Base-by-base conservation (phyloP, 2,888 invertebrate genomes). In the Argyresthia albistria region DNA sequence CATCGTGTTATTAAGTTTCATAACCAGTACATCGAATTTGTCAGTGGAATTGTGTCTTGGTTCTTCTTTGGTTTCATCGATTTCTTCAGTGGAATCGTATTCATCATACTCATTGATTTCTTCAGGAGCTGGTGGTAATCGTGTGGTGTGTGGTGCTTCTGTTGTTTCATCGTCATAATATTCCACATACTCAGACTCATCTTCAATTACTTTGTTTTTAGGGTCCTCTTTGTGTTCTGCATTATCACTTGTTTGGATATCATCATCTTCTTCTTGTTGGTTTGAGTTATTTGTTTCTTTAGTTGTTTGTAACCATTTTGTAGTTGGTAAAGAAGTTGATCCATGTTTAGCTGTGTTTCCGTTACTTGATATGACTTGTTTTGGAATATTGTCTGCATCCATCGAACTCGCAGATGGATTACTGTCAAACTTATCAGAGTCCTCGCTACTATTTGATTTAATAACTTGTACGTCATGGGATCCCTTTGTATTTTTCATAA, bases 391-490 rank as follows among this genome's bases (percentile, higher is more conserved):
- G 57, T 78, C 80, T 55, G 72, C 61, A 60, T 78, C 80, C 76
- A 83, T 78, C 43, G 71, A 84, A 63, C 78, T 81, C 37, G 80
- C 83, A 58, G 81, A 83, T 54, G 87, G 77, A 58, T 80, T 82
- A 59, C 73, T 87, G 54, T 87, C 86, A 59, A 77, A 70, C 16
- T 64, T 59, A 51, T 70, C 73, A 52, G 65, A 55, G 46, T 68
- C 58, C 51, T 63, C 60, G 46, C 66, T 70, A 52, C 66, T 66
- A 59, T 86, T 81, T 45, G 87, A 81, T 66, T 89, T 88, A 35
- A 90, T 88, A 1, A 89, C 87, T 77, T 89, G 76, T 1, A 90
- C 90, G 62, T 89, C 89, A 62, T 76, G 83, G 39, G 88, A 88
- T 8, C 69, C 80, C 58, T 81, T 69, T 52, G 70, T 77, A 59